phyloP scores from a whole-genome alignment of 2,113 vertebrate species.

The Pontoporia blainvillei region DNA sequence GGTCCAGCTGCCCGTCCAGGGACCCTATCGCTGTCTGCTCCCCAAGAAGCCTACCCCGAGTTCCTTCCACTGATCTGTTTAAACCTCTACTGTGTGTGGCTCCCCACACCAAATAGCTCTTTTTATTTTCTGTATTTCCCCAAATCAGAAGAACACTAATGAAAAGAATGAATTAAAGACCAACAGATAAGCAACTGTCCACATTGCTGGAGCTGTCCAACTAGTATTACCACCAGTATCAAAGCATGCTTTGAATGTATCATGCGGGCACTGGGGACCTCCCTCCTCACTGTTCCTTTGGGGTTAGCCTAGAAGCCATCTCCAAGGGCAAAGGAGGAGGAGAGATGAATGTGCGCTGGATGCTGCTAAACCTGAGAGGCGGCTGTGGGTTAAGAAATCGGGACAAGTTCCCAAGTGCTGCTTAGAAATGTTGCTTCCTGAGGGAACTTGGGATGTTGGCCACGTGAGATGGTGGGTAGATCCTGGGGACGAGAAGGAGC shows the following conservation, averaged over 20 bases:
- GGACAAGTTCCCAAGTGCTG: not conserved
- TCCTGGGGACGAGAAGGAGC: fast-evolving
- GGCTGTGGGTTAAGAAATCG: fast-evolving
- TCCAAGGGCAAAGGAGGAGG: not conserved
- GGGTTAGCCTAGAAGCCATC: not conserved
- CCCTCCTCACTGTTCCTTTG: not conserved
- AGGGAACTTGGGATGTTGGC: fast-evolving
- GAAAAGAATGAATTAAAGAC: not conserved
- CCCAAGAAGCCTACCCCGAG: not conserved
- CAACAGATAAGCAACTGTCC: fast-evolving
- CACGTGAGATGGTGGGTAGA: fast-evolving
- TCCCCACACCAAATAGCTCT: not conserved
- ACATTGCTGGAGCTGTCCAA: fast-evolving
- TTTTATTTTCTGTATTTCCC: not conserved
- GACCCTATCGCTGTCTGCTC: not conserved
- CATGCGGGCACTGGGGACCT: fast-evolving
- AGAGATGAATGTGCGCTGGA: not conserved
- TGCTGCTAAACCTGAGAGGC: not conserved
- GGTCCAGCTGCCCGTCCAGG: not conserved
- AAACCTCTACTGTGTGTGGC: not conserved
- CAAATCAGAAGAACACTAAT: not conserved
- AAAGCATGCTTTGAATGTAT: fast-evolving
- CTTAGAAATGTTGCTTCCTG: not conserved
- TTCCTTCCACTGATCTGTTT: not conserved
- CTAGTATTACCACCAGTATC: fast-evolving